Conservation (phyloP, 1,140 invertebrate species). For the Conus ventricosus region DNA sequence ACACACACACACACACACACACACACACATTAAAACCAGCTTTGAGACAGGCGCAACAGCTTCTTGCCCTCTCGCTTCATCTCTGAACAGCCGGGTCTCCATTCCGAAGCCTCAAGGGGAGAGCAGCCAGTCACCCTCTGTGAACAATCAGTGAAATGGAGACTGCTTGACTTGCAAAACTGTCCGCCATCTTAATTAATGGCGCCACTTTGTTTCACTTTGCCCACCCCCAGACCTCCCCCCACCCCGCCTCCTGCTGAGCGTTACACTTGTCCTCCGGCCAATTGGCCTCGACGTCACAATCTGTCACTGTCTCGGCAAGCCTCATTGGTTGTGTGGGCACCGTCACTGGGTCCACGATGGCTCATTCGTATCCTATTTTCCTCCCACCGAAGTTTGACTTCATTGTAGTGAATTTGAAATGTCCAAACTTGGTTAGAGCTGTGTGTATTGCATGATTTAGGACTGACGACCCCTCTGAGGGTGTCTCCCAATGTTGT, state of each 20-base stretch:
- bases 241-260: not conserved
- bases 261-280: not conserved
- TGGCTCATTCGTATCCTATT: not conserved
- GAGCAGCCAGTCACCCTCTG: not conserved
- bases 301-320: not conserved
- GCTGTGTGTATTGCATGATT: too few species aligned
- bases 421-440: too few species aligned
- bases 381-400: too few species aligned
- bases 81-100: too few species aligned
- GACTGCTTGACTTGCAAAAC: not conserved
- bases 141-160: not conserved
- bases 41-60: too few species aligned
- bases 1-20: too few species aligned
- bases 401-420: too few species aligned
- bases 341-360: not conserved
- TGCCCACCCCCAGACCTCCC: not conserved
- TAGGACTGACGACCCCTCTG: too few species aligned
- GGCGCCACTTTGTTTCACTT: not conserved
- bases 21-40: too few species aligned
- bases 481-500: too few species aligned
- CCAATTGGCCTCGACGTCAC: not conserved
- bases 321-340: not conserved
- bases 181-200: not conserved
- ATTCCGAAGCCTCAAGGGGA: not conserved
- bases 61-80: too few species aligned